phyloP scores from a whole-genome alignment of 2,888 invertebrate species.

The Trichopria drosophilae region DNA sequence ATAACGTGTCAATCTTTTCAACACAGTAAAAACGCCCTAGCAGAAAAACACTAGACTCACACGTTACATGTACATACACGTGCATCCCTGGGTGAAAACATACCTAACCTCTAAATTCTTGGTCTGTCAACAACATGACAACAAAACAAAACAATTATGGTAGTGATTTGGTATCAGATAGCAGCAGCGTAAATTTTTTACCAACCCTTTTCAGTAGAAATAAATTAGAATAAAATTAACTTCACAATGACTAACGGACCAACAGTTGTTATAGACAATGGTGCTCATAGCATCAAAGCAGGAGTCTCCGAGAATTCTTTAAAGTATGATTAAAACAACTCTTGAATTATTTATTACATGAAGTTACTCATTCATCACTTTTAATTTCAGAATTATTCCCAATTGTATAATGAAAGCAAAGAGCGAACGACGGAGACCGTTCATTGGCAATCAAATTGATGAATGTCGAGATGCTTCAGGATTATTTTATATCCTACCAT shows the following conservation, averaged over 20 bases:
- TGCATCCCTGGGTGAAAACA: too few species aligned
- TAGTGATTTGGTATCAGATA: too few species aligned
- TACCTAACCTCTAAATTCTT: too few species aligned
- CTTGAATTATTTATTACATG: background rate
- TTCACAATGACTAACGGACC: conserved; percentile 48
- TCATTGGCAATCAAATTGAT: conserved; percentile 91
- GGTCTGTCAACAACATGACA: too few species aligned
- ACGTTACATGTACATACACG: too few species aligned
- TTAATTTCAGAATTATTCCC: conserved; percentile 70
- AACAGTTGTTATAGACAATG: conserved; percentile 82
- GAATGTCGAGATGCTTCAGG: conserved; percentile 96
- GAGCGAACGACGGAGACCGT: conserved; percentile 89
- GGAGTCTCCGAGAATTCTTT: conserved; percentile 74
- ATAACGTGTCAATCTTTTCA: too few species aligned
- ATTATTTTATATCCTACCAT: conserved; percentile 89
- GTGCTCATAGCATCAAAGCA: conserved; percentile 83
- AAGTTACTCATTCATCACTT: conserved; percentile 1
- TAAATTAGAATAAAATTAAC: conserved; percentile 12
- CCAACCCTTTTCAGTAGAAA: too few species aligned
- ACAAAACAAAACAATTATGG: too few species aligned
- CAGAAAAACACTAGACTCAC: too few species aligned
- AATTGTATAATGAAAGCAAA: conserved; percentile 99
- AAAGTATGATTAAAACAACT: conserved; percentile 64
- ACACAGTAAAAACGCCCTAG: too few species aligned
- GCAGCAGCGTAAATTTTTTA: too few species aligned